phyloP scores from a whole-genome alignment of 30 jellyfish, hydroid and myxozoan genomes.

The Sanderia malayensis region DNA sequence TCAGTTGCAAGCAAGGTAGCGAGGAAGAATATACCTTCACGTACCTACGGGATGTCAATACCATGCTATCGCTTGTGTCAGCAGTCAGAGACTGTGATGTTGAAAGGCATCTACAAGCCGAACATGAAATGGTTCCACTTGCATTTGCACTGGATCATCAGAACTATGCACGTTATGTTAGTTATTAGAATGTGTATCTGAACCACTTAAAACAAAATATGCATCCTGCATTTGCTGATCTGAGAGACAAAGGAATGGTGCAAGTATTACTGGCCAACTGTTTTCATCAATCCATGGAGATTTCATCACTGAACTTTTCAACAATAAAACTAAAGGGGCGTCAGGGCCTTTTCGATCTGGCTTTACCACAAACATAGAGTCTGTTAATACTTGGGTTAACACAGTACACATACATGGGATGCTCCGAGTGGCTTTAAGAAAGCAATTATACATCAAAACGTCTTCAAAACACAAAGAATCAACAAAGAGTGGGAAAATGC shows the following conservation, averaged over 20 bases:
- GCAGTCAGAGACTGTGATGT: neutral
- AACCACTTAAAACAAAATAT: neutral
- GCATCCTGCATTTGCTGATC: conserved; percentile 2
- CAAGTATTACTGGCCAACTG: neutral
- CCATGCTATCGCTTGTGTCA: neutral
- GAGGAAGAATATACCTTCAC: neutral
- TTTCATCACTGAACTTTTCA: neutral
- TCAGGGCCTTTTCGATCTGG: neutral
- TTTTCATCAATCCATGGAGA: neutral
- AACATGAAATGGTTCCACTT: neutral
- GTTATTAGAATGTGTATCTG: neutral
- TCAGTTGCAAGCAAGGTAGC: neutral
- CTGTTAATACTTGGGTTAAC: neutral
- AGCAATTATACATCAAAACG: neutral
- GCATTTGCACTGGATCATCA: neutral
- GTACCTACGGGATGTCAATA: neutral
- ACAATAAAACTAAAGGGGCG: neutral
- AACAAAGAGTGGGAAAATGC: neutral
- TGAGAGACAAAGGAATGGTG: neutral
- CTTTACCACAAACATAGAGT: neutral
- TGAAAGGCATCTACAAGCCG: neutral
- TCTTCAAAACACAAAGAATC: neutral
- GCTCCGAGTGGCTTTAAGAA: conserved; percentile 2
- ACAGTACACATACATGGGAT: neutral
- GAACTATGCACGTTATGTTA: neutral